Evolutionary conservation across 2,888 invertebrate species (phyloP), one percentile per base, ranked within the genome.

Genomic region (Netelia melanura): DNA sequence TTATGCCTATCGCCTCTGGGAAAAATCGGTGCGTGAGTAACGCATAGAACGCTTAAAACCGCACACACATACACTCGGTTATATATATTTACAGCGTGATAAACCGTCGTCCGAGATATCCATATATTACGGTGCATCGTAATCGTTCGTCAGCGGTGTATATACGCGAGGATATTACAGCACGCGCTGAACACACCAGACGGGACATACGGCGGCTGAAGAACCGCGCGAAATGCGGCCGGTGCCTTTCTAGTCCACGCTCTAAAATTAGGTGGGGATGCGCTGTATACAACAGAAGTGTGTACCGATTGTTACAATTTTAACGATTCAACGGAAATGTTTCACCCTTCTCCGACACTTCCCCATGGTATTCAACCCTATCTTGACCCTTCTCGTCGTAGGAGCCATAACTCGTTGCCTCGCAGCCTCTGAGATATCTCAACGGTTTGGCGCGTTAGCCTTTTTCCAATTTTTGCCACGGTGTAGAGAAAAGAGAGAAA

Each of bases 271-370:
- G 61, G 48, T 44, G 61, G 61, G 64, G 56, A 64, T 61, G 68
- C 17, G 17, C 17, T 56, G 17, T 56, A 56, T 64, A n/a, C 62
- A 56, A 21, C 44, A 25, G 52, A 43, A 52, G 67, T 61, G 72
- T 74, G 43, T 14, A 74, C 71, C 76, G 83, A 87, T 86, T 84
- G 83, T 86, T 85, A 84, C 67, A 81, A 56, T 72, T 85, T 85
- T 85, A 85, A 87, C 82, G 87, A 78, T 81, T 84, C 68, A 71
- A 81, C 14, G 44, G 84, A 86, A 80, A 78, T 23, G 43, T 54
- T n/a, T 43, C n/a, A 17, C 3, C 23, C 43, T 44, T 68, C 56
- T 61, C 68, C 64, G 17, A 25, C 2, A n/a, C 44, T 11, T 10
- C 2, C 48, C 30, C 30, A 30, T 3, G 30, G 30, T 30, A 30